phyloP scores from a whole-genome alignment of 2,113 vertebrate genomes.

The Centrocercus urophasianus region DNA sequence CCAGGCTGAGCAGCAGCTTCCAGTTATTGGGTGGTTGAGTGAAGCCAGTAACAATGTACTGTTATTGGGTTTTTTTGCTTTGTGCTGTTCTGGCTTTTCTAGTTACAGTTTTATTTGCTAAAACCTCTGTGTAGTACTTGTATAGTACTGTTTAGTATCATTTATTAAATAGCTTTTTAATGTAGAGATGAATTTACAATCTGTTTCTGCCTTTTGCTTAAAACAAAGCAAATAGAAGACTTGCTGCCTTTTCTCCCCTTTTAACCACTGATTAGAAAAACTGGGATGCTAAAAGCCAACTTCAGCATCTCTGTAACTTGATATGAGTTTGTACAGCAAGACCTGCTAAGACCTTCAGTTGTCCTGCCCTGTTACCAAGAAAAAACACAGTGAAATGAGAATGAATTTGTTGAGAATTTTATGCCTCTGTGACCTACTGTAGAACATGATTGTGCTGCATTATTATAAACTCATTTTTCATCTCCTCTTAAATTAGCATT shows the following conservation, averaged over 20 bases:
- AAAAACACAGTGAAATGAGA: conserved; percentile 67
- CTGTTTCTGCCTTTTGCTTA: conserved; percentile 59
- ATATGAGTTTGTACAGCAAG: conserved; percentile 42
- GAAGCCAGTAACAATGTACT: background rate
- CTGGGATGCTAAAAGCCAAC: background rate
- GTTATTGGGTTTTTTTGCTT: background rate
- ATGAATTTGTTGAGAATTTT: conserved; percentile 78
- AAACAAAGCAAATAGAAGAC: conserved; percentile 13
- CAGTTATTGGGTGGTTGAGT: background rate
- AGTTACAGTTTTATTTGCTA: background rate
- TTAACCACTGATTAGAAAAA: conserved; percentile 21
- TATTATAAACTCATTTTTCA: conserved; percentile 80
- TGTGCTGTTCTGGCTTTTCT: background rate
- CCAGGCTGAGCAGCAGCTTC: background rate
- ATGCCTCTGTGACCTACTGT: conserved; percentile 67
- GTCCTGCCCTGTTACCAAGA: conserved; percentile 64
- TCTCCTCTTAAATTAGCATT: conserved; percentile 77
- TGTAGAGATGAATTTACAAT: conserved; percentile 33
- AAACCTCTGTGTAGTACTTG: background rate
- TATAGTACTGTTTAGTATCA: conserved; percentile 12
- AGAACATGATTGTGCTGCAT: conserved; percentile 66
- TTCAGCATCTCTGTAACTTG: background rate
- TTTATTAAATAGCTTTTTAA: conserved; percentile 33
- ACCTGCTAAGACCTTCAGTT: conserved; percentile 42
- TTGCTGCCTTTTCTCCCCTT: background rate